These are phyloP conservation scores for Tyrannus savana DNA, from an alignment of 2,113 vertebrate genomes.

Conservation along the genomic window DNA sequence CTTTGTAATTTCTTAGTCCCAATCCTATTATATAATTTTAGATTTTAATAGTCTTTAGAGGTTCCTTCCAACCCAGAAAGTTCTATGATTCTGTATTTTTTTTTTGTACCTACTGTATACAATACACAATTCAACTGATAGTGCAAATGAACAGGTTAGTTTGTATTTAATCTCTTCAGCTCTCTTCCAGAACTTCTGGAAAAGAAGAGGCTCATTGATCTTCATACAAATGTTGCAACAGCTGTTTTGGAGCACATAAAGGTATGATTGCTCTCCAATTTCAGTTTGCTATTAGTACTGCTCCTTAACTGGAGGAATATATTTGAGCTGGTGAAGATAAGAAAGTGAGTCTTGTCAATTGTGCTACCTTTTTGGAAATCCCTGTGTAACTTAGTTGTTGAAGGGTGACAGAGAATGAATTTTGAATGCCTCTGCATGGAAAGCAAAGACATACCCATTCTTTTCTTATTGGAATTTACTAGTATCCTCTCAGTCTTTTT, in stretches of 20 bases:
- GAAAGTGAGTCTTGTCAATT: background rate
- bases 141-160: constrained; percentile 34
- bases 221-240: constrained; percentile 97
- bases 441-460: background rate
- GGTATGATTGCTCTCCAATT: constrained; percentile 71
- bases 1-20: background rate
- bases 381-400: background rate
- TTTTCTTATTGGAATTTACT: background rate
- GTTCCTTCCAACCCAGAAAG: background rate
- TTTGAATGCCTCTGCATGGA: background rate
- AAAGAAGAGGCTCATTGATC: constrained; percentile 97
- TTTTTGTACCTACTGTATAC: background rate
- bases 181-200: constrained; percentile 96
- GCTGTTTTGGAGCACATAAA: constrained; percentile 98
- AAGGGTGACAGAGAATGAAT: background rate
- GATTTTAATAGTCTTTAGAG: background rate
- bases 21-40: background rate
- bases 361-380: background rate
- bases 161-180: constrained; percentile 78
- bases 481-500: background rate
- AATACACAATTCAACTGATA: background rate
- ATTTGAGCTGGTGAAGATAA: background rate
- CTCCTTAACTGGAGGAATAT: background rate
- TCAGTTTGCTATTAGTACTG: background rate
- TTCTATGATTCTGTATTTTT: background rate